These are phyloP conservation scores for Rhopilema esculentum DNA, from an alignment of 30 jellyfish, hydroid and myxozoan species.

Conservation along the genomic window DNA sequence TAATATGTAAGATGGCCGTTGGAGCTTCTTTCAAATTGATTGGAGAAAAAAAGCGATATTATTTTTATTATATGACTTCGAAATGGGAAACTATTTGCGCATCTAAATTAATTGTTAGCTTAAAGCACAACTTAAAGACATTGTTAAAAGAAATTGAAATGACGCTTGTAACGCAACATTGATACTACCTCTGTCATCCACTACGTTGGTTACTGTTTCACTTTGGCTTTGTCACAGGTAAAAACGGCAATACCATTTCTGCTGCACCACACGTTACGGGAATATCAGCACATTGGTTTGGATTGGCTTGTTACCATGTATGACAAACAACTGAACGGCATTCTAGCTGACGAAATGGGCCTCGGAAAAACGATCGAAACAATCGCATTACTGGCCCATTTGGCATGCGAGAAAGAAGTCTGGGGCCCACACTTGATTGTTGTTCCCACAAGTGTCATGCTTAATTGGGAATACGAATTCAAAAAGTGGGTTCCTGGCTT, in stretches of 20 bases:
- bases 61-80: too few relatives aligned
- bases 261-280: constrained; percentile 85
- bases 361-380: constrained; percentile 97
- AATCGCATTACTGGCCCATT: constrained; percentile 92
- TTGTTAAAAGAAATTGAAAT: too few relatives aligned
- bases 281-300: constrained; percentile 96
- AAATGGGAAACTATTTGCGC: too few relatives aligned
- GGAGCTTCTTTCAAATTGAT: too few relatives aligned
- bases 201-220: background rate
- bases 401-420: constrained; percentile 94
- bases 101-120: too few relatives aligned
- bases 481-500: constrained; percentile 98
- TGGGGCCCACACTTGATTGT: constrained; percentile 99
- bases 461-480: constrained; percentile 95
- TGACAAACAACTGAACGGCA: constrained; percentile 94
- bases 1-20: too few relatives aligned
- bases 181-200: background rate
- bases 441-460: constrained; percentile 99
- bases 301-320: constrained; percentile 99
- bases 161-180: too few relatives aligned
- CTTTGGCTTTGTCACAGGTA: constrained; percentile 78
- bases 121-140: too few relatives aligned
- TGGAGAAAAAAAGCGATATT: too few relatives aligned
- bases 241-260: constrained; percentile 89
- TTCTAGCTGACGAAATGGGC: constrained; percentile 98